Conservation (phyloP, 2,888 invertebrate species). For the Lysandra bellargus region DNA sequence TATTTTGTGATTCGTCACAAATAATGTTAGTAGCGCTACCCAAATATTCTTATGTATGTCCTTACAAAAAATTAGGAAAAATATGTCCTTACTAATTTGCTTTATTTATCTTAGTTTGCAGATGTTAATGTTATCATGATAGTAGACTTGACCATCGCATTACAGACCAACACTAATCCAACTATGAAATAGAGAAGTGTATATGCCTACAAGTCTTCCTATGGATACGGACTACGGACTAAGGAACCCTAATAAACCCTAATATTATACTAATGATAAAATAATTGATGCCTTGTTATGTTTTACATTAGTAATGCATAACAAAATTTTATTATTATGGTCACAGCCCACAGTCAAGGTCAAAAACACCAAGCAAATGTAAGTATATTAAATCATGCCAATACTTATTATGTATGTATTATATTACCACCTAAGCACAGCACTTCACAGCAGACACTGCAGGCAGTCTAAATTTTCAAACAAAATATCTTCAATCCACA, state of each 20-base stretch:
- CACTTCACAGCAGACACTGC: too few relatives aligned
- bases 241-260: neutral
- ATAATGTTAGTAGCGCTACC: too few relatives aligned
- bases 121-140: too few relatives aligned
- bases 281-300: constrained; percentile 25
- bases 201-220: neutral
- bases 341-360: constrained; percentile 20
- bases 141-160: too few relatives aligned
- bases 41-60: too few relatives aligned
- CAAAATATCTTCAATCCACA: too few relatives aligned
- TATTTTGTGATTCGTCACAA: too few relatives aligned
- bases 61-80: too few relatives aligned
- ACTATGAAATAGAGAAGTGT: neutral
- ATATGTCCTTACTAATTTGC: too few relatives aligned
- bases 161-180: neutral
- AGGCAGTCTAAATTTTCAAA: too few relatives aligned
- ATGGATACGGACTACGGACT: neutral
- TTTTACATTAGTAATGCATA: constrained; percentile 9
- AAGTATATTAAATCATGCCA: neutral
- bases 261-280: constrained; percentile 1
- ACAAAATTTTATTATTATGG: neutral
- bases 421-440: too few relatives aligned
- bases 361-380: neutral
- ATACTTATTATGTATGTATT: neutral
- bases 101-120: too few relatives aligned